Evolutionary conservation across 2,888 invertebrate species (phyloP), one percentile per base, ranked within the genome.

Genomic region (Beris chalybata): DNA sequence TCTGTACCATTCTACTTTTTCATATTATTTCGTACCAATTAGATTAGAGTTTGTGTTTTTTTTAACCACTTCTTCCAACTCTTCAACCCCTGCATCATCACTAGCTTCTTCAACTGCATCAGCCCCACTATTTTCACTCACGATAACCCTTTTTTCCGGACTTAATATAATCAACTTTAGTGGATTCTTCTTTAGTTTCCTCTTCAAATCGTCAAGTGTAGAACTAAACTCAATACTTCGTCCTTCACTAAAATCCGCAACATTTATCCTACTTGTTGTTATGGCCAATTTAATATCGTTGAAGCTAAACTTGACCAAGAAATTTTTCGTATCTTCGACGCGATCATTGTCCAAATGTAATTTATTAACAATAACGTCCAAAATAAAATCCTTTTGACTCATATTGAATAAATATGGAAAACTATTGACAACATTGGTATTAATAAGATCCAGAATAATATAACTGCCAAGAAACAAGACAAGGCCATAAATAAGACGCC

Each of bases 301-400:
- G 54, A 68, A 68, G 11, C 30, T 47, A 30, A 68, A 52, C 22
- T 65, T 47, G 29, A 61, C 65, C 9, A 45, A 7, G 9, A 65
- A 15, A 12, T 65, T 61, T 12, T 65, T 59, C n/a, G 50, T 44
- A 43, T 55, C 48, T 12, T 44, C 12, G 6, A 45, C 12, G 11
- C 15, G n/a, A 15, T 61, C 50, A 52, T 61, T 50, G 11, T 65
- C 44, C 22, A 65, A 43, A 6, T 58, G 29, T 53, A 68, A 61
- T 65, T 68, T 68, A 15, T 68, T 68, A 22, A 68, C 54, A 54
- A 68, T 61, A 5, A 68, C 44, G 44, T 68, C 56, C n/a, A 68
- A 56, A 54, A 68, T 58, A 22, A 50, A 68, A 4, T 65, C 56
- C 29, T 56, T 65, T 38, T 32, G 56, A 12, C 13, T 30, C 65